phyloP scores from a whole-genome alignment of 2,113 vertebrate genomes.

The Campylorhamphus procurvoides region DNA sequence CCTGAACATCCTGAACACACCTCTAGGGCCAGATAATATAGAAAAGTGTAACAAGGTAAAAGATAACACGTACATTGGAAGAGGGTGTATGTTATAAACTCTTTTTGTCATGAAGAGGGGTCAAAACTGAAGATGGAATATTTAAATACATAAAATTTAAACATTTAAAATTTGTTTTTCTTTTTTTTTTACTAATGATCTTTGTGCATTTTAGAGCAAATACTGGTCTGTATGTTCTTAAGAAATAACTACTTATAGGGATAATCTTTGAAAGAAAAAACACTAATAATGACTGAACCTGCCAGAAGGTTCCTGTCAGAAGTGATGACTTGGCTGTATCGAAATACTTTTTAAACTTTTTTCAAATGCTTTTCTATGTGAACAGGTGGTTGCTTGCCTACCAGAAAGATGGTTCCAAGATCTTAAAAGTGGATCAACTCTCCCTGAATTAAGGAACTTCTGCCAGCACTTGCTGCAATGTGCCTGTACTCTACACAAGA shows the following conservation, averaged over 20 bases:
- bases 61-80: not conserved
- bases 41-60: constrained; percentile 84
- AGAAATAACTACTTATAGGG: not conserved
- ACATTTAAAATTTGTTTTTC: not conserved
- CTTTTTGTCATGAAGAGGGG: not conserved
- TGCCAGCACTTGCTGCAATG: constrained; percentile 82
- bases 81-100: not conserved
- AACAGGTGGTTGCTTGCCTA: constrained; percentile 80
- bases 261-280: not conserved
- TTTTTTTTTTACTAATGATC: not conserved
- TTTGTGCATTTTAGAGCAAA: not conserved
- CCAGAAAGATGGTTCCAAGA: constrained; percentile 85
- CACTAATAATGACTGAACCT: not conserved
- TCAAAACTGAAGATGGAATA: not conserved
- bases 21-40: constrained; percentile 38
- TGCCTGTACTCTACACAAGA: constrained; percentile 70
- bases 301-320: not conserved
- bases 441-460: constrained; percentile 85
- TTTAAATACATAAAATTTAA: not conserved
- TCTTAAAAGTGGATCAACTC: constrained; percentile 64
- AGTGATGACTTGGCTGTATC: not conserved
- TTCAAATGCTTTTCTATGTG: not conserved
- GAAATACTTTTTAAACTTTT: not conserved
- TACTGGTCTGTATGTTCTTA: not conserved
- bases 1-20: constrained; percentile 79